Conservation (phyloP, 2,797 vertebrate genomes). For the Danio tinwini region DNA sequence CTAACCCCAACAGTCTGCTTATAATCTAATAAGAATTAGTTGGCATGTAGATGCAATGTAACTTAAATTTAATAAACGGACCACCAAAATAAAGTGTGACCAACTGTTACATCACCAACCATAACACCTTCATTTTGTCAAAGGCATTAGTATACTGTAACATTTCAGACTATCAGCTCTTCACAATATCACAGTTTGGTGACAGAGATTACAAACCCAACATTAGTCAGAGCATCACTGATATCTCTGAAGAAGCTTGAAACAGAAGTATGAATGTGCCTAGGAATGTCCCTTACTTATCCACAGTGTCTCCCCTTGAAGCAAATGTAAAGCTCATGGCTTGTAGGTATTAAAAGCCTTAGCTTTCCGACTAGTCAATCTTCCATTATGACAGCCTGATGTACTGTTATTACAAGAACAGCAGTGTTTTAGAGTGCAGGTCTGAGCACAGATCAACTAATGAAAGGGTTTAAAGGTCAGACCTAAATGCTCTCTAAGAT, state of each 20-base stretch:
- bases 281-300: not conserved
- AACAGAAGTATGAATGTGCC: not conserved
- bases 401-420: conserved; percentile 27
- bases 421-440: not conserved
- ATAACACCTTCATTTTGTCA: no score
- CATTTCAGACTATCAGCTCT: no score
- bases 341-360: not conserved
- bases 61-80: no score
- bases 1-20: no score
- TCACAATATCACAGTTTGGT: not conserved
- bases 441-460: conserved; percentile 11
- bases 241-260: not conserved
- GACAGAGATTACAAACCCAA: not conserved
- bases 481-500: not conserved
- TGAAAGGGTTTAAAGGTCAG: conserved; percentile 35
- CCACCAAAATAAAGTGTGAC: no score
- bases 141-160: no score
- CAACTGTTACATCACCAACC: no score
- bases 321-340: not conserved
- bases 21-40: no score
- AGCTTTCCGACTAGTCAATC: conserved; percentile 20
- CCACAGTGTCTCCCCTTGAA: not conserved
- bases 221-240: not conserved
- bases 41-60: no score
- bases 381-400: conserved; percentile 30